These are phyloP conservation scores for Pomacea canaliculata DNA, from an alignment of 2,888 invertebrate genomes.

Conservation along the genomic window DNA sequence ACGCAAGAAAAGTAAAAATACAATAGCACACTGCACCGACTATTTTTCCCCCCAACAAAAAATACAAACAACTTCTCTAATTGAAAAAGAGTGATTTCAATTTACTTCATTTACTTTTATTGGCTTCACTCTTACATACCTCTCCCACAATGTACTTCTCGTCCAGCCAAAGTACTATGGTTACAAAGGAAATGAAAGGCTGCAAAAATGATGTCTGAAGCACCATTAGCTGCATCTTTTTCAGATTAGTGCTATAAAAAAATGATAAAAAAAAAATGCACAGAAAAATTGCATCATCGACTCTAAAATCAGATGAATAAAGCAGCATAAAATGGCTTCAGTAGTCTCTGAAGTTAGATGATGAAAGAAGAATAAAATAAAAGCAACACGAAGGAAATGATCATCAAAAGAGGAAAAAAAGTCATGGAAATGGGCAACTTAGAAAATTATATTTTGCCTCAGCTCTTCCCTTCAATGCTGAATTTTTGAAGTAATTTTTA, in stretches of 20 bases:
- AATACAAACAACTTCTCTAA: no score
- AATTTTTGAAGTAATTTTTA: no score
- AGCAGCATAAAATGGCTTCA: not conserved
- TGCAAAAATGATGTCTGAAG: conserved; percentile 27
- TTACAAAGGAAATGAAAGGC: conserved; percentile 21
- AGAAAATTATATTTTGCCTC: no score
- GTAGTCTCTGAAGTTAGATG: not conserved
- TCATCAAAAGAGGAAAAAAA: not conserved
- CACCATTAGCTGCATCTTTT: conserved; percentile 23
- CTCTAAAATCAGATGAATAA: not conserved
- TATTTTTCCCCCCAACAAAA: no score
- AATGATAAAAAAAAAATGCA: not conserved
- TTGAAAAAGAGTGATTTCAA: no score
- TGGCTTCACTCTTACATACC: conserved; percentile 6
- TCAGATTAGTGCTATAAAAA: conserved; percentile 18
- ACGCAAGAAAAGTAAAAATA: no score
- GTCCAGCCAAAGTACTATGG: conserved; percentile 30
- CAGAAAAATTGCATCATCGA: not conserved
- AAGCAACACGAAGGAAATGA: not conserved
- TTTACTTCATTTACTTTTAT: no score
- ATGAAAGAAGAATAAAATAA: not conserved
- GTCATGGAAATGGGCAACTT: not conserved
- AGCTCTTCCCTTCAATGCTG: no score
- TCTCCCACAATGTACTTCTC: conserved; percentile 21
- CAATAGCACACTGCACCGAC: no score